phyloP scores from a whole-genome alignment of 2,797 vertebrate genomes.

The Parauchenoglanis ngamensis region DNA sequence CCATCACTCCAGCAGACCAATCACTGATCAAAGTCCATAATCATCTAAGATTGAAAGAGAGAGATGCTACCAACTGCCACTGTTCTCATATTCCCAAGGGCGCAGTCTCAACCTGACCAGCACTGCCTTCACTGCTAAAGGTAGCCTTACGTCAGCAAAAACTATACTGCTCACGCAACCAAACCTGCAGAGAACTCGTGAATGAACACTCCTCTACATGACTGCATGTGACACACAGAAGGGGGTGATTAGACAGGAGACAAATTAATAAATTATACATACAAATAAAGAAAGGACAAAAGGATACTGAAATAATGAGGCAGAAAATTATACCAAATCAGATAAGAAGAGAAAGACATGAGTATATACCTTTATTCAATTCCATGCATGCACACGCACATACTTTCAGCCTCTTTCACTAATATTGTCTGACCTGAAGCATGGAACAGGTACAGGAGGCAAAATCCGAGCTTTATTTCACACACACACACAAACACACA shows the following conservation, averaged over 20 bases:
- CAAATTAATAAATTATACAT: not conserved
- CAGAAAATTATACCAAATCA: not conserved
- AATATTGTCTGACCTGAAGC: not conserved
- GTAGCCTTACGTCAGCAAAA: constrained; percentile 53
- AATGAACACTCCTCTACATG: constrained; percentile 35
- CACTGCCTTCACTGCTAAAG: constrained; percentile 30
- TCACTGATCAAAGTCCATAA: constrained; percentile 4
- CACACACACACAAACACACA: constrained; percentile 6
- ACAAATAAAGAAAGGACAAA: not conserved
- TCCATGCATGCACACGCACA: not conserved
- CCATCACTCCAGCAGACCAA: constrained; percentile 30
- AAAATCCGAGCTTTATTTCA: not conserved
- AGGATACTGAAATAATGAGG: not conserved
- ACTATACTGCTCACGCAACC: constrained; percentile 42
- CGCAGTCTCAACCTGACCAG: constrained; percentile 36
- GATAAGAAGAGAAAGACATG: not conserved
- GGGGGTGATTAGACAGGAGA: not conserved
- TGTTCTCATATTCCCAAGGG: constrained; percentile 44
- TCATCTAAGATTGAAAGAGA: not conserved
- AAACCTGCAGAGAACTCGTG: constrained; percentile 40
- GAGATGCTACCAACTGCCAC: not conserved
- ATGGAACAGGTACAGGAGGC: not conserved
- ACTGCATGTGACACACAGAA: not conserved
- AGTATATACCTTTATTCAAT: not conserved
- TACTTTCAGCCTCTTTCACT: not conserved